Evolutionary conservation across 2,888 invertebrate genomes (phyloP).

Genomic region (Aporophyla lueneburgensis): DNA sequence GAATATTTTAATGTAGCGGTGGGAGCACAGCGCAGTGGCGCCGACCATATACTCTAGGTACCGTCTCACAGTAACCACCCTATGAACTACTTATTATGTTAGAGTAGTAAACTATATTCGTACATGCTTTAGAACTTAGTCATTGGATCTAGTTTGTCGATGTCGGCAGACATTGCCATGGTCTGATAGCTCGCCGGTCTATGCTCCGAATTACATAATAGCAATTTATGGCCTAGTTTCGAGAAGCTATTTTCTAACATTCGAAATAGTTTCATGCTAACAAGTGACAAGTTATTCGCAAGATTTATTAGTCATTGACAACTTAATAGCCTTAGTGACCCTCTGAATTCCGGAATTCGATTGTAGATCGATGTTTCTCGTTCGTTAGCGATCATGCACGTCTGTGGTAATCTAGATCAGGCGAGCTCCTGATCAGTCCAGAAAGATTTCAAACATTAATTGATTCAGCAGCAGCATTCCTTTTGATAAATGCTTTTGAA

Average conservation of each 20-base stretch:
- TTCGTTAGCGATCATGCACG: not conserved
- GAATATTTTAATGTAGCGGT: conserved; percentile 49
- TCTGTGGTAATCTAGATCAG: conserved; percentile 11
- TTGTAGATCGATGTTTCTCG: conserved; percentile 1
- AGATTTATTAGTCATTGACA: conserved; percentile 21
- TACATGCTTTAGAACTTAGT: conserved; percentile 42
- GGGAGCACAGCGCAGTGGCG: conserved; percentile 19
- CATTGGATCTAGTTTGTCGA: conserved; percentile 33
- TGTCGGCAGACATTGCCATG: conserved; percentile 39
- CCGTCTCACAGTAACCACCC: conserved; percentile 11
- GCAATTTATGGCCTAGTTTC: conserved; percentile 37
- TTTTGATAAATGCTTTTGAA: conserved; percentile 7
- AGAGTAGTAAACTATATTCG: conserved; percentile 20
- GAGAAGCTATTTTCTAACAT: conserved; percentile 37
- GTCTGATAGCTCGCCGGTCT: conserved; percentile 38
- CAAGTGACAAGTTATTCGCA: conserved; percentile 28
- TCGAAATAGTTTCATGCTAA: conserved; percentile 19
- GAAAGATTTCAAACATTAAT: not conserved
- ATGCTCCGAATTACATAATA: conserved; percentile 42
- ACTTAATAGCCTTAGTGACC: not conserved
- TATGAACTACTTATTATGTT: conserved; percentile 20
- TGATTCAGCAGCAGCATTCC: not conserved
- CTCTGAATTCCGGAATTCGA: not conserved
- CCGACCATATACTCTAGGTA: conserved; percentile 10
- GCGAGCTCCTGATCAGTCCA: not conserved